Evolutionary conservation across 2,797 vertebrate species (phyloP), one percentile per base, ranked within the genome.

Genomic region (Gymnoscopelus braueri): DNA sequence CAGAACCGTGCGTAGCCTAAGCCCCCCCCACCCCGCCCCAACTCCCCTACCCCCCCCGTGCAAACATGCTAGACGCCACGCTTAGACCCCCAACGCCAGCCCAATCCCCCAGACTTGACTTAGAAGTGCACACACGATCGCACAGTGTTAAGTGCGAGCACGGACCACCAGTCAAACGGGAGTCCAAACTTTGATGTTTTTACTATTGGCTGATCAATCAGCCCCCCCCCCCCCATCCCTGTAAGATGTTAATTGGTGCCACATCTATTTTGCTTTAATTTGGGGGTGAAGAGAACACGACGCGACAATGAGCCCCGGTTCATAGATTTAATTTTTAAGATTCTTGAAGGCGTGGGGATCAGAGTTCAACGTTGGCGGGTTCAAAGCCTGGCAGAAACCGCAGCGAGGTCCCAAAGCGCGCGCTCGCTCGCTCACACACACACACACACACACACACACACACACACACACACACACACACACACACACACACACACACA

Each of bases 121-220:
- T 29, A 77, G 19, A 74, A 29, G 11, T 77, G 63, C 73, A 80
- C 53, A 78, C 51, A 70, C 60, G 64, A 66, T 47, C 73, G 35
- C 67, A 85, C 50, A 69, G 32, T 35, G 32, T 35, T 35, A 6
- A 35, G 32, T 35, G 32, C 32, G 32, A 35, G 32, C 3, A 5
- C 32, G 78, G 81, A 75, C 81, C 86, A 84, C 85, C 81, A 74
- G 67, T 81, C 69, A 73, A 78, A 84, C 74, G 61, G 68, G 80
- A 84, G 78, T 82, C 79, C 74, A 83, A 82, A 90, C 90, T 92
- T 93, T 93, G 89, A 93, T 91, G 86, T 92, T 86, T 91, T 89
- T 87, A 87, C 84, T 81, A 81, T 81, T 62, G 55, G 65, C 76
- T 74, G 88, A 90, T 92, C 87, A 89, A 84, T 94, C 86, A 88